Percentiles rank a stretch among this genome's conserved stretches.
Evolutionary conservation across 2,888 invertebrate species (phyloP).

Genomic region (Ochlodes sylvanus): DNA sequence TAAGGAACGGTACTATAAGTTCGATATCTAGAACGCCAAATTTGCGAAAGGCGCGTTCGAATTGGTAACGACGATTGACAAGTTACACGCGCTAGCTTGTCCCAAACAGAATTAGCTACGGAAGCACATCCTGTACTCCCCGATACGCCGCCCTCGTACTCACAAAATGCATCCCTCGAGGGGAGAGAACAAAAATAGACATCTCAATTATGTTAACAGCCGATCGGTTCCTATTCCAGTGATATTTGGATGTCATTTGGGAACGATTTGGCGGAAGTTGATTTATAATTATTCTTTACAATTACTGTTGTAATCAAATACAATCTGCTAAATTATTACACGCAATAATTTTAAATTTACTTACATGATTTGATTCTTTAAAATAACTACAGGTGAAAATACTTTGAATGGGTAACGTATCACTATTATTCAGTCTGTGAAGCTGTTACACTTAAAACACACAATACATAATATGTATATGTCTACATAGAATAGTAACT

Average conservation of each 20-base stretch:
- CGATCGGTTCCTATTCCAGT: slow-evolving; percentile 13
- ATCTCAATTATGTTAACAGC: slow-evolving; percentile 5
- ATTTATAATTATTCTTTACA: background rate
- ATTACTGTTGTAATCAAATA: no score
- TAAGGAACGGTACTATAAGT: no score
- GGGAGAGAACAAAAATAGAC: slow-evolving; percentile 16
- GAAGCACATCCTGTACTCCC: slow-evolving; percentile 48
- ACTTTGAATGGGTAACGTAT: no score
- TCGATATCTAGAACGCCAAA: background rate
- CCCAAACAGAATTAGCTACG: slow-evolving; percentile 48
- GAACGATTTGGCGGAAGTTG: background rate
- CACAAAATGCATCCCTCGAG: slow-evolving; percentile 21
- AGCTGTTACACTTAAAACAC: no score
- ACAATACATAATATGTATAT: background rate
- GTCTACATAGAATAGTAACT: background rate
- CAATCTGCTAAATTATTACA: no score
- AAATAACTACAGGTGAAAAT: no score
- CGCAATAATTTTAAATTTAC: no score
- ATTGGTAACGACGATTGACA: slow-evolving; percentile 22
- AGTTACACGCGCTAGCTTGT: slow-evolving; percentile 18
- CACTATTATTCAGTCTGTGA: no score
- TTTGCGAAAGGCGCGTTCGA: slow-evolving; percentile 8
- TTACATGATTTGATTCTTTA: no score
- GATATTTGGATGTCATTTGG: background rate
- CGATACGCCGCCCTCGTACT: slow-evolving; percentile 35